Evolutionary conservation across 35 echinoderm and acorn worm species (phyloP), one percentile per base, ranked within the genome.

Genomic region (Ptychodera flava): DNA sequence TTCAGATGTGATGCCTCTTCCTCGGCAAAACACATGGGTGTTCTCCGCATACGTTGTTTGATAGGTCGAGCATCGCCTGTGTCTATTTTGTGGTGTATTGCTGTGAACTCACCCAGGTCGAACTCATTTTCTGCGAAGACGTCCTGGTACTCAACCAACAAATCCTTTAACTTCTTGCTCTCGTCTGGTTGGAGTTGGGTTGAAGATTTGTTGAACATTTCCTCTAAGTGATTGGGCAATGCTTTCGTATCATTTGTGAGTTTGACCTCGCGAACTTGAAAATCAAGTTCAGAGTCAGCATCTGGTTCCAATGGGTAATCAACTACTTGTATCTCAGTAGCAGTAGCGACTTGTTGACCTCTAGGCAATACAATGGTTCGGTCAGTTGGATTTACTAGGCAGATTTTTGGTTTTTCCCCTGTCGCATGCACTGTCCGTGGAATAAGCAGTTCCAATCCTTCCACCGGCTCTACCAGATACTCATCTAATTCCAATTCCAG

Each of bases 61-160:
- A n/a, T n/a, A n/a, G n/a, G n/a, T n/a, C n/a, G n/a, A n/a, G n/a
- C n/a, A n/a, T n/a, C n/a, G n/a, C n/a, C n/a, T n/a, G n/a, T n/a
- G n/a, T 88, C 85, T 15, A 91, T 88, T 0, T 31, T 1, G 37
- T 91, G 90, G 16, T 86, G 30, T 1, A 91, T 88, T 0, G 16
- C 38, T 16, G 34, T 38, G n/a, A 92, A 89, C 32, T 33, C 76
- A 6, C 90, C 90, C 0, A 92, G 33, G 45, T 92, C 85, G 34
- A 83, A 92, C 28, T 84, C 78, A 64, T 88, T 52, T 79, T 32
- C 34, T 1, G 90, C 90, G 79, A 92, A 92, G 12, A 84, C 90
- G 77, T 38, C 76, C 86, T 92, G 84, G 45, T 79, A 84, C 28
- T 92, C 86, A n/a, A 81, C 33, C 80, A 1, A 81, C 14, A 10